These are phyloP conservation scores for Drosophila buzzatii DNA, from an alignment of 2,888 invertebrate genomes.

Conservation along the genomic window DNA sequence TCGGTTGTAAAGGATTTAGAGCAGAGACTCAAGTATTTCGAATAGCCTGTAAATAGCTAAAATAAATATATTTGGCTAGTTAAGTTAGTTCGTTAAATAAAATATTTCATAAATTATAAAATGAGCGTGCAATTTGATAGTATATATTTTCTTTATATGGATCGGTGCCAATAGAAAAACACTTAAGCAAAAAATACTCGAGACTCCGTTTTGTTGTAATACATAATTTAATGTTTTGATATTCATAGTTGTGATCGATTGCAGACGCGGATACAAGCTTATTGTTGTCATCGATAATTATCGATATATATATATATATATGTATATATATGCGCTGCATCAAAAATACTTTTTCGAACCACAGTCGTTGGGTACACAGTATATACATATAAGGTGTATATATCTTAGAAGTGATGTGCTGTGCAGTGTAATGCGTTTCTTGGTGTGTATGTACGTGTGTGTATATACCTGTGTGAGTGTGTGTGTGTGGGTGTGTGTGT, in stretches of 20 bases:
- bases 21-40: slow-evolving; percentile 76
- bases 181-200: slow-evolving; percentile 72
- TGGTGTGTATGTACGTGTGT: slow-evolving; percentile 24
- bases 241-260: slow-evolving; percentile 54
- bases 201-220: slow-evolving; percentile 68
- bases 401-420: slow-evolving; percentile 23
- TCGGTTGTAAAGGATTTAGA: slow-evolving; percentile 35
- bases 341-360: slow-evolving; percentile 70
- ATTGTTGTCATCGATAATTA: slow-evolving; percentile 9
- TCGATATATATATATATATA: slow-evolving; percentile 15
- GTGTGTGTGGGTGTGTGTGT: slow-evolving; percentile 27
- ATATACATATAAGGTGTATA: slow-evolving; percentile 1
- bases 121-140: slow-evolving; percentile 19
- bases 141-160: slow-evolving; percentile 8
- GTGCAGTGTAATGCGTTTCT: slow-evolving; percentile 37
- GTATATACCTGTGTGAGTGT: slow-evolving; percentile 23
- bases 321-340: slow-evolving; percentile 48
- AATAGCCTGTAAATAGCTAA: slow-evolving; percentile 24
- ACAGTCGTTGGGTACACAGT: slow-evolving; percentile 51
- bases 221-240: slow-evolving; percentile 50
- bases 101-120: background rate
- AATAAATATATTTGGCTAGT: slow-evolving; percentile 36
- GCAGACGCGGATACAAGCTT: slow-evolving; percentile 19
- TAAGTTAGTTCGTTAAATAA: slow-evolving; percentile 10
- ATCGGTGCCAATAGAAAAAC: slow-evolving; percentile 35